A percentile compares a stretch with the other conserved stretches of the same genome.
Conservation (phyloP, 2,797 vertebrate genomes). For the Mormyrops boulengeri region DNA sequence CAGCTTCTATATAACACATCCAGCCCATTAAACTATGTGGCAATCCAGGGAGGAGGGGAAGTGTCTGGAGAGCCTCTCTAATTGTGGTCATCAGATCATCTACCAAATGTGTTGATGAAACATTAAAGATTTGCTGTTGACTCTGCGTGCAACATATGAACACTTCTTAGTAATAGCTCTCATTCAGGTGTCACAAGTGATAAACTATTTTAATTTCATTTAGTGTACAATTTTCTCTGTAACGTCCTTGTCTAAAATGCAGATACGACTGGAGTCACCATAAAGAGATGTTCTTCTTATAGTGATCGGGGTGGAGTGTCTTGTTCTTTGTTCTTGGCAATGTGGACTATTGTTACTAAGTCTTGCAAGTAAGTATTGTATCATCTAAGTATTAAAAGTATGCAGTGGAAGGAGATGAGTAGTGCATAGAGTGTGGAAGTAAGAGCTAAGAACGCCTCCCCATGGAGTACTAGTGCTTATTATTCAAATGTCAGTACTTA, state of each 20-base stretch:
- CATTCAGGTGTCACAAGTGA: neutral
- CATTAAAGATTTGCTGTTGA: neutral
- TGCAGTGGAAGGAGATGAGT: neutral
- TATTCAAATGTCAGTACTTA: neutral
- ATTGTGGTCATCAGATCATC: neutral
- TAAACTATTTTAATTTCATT: neutral
- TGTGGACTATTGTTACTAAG: neutral
- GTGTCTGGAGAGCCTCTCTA: neutral
- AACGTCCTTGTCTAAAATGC: neutral
- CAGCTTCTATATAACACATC: neutral
- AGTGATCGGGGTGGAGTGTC: neutral
- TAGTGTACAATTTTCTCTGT: neutral
- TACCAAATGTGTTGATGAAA: neutral
- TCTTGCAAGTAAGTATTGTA: neutral
- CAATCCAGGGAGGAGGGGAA: neutral
- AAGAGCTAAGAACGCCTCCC: neutral
- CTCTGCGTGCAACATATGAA: neutral
- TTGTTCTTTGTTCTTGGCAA: neutral
- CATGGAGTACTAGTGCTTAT: neutral
- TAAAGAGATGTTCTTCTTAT: neutral
- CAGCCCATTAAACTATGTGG: neutral
- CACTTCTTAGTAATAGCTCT: neutral
- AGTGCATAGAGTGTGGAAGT: neutral
- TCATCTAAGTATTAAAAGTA: neutral
- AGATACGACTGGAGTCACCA: neutral